Evolutionary conservation across 2,888 invertebrate genomes (phyloP), one percentile per base, ranked within the genome.

Genomic region (Palloptera scutellata): DNA sequence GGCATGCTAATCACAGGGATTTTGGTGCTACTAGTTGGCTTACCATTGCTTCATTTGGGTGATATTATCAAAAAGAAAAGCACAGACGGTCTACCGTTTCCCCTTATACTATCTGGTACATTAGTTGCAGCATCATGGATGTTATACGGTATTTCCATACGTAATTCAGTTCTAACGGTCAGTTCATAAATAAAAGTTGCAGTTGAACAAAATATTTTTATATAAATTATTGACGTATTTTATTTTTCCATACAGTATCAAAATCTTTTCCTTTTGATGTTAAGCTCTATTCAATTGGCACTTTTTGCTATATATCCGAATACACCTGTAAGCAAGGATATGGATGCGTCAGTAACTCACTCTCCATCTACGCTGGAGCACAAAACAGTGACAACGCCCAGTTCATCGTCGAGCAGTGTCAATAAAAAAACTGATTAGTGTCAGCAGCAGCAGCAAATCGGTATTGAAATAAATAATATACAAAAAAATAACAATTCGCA

Each of bases 81-180:
- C 83, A 94, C 96, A 0, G 94, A 92, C 70, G 90, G 91, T 48
- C 87, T 98, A 84, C 96, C 97, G 6, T 94, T 97, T 82, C 94
- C 95, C 10, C 87, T 97, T 68, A 95, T 96, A 77, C 85, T 94
- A 45, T 91, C 93, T 74, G 95, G 93, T 72, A 89, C 94, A 42
- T 78, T 94, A 8, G 94, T 96, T n/a, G 73, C 79, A 17, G 69
- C 75, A 3, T 75, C 82, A 13, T 85, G 85, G 85, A 73, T 80
- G 54, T 41, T 80, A 1, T 84, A 85, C 69, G 85, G 82, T 1
- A 68, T 84, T 17, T 82, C 84, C 4, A 79, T 85, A 15, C 76
- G 77, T 59, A 84, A 84, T 70, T 60, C 72, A 60, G 74, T 80
- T 63, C 70, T 86, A 71, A 76, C 78, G 69, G 82, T 85, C 78